A percentile compares a stretch with the other conserved stretches of the same genome.
phyloP scores from a whole-genome alignment of 2,888 invertebrate genomes.

The Alviniconcha strummeri region DNA sequence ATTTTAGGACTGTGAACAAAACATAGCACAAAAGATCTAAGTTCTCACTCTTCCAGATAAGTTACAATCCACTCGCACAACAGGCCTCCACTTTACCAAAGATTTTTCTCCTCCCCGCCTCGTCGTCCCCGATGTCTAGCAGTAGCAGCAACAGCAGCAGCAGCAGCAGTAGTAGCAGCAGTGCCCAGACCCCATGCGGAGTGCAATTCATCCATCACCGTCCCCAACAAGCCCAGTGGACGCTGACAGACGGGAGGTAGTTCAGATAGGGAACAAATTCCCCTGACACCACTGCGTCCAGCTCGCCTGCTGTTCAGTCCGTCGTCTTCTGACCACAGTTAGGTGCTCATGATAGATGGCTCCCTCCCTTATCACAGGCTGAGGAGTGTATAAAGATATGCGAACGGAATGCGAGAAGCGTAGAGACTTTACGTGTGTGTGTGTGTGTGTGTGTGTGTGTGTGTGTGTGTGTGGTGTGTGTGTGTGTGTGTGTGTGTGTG shows the following conservation, averaged over 20 bases:
- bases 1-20: no score
- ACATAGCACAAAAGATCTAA: no score
- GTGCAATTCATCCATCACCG: background rate
- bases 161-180: background rate
- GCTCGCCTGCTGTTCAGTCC: background rate
- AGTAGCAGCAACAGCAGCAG: background rate
- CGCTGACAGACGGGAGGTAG: background rate
- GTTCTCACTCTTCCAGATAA: no score
- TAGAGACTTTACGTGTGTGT: no score
- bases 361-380: background rate
- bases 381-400: background rate
- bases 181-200: background rate
- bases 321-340: background rate
- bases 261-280: constrained; percentile 5
- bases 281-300: background rate
- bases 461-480: no score
- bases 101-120: background rate
- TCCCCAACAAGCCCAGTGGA: background rate
- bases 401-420: no score
- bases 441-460: no score
- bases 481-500: no score
- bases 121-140: no score
- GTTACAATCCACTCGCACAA: no score
- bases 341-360: background rate
- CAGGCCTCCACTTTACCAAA: background rate